Percentiles rank a stretch among this genome's conserved stretches.
phyloP scores from a whole-genome alignment of 53 echinoderm and acorn worm species.

The Henricia sp. region DNA sequence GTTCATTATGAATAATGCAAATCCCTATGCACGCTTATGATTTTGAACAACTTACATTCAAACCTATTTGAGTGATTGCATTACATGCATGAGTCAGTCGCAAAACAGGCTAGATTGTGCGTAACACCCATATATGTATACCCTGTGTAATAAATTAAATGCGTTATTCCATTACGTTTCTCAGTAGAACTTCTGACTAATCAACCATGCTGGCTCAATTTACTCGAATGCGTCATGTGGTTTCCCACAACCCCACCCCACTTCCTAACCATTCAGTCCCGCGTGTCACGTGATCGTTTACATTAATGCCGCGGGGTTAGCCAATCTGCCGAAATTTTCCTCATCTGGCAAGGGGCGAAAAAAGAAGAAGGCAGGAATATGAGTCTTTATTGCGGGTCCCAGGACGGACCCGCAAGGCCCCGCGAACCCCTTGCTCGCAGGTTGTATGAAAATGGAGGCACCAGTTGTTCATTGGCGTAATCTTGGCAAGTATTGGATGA shows the following conservation, averaged over 20 bases:
- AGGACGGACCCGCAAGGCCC: not conserved
- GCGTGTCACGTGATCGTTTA: conserved; percentile 5
- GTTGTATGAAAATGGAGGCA: conserved; percentile 22
- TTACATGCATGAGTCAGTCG: too few species aligned
- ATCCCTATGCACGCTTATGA: too few species aligned
- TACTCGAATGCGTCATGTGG: not conserved
- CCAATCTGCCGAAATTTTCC: conserved; percentile 25
- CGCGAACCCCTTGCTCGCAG: too few species aligned
- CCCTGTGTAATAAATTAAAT: too few species aligned
- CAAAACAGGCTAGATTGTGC: too few species aligned
- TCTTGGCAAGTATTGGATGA: not conserved
- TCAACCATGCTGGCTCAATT: too few species aligned
- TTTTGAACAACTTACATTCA: too few species aligned
- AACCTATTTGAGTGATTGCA: too few species aligned
- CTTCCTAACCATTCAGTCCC: not conserved
- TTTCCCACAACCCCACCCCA: not conserved
- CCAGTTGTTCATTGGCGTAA: conserved; percentile 4
- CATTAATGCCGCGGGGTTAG: conserved; percentile 11
- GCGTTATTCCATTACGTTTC: too few species aligned
- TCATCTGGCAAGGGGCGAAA: not conserved
- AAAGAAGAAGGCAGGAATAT: not conserved
- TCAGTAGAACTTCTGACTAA: too few species aligned
- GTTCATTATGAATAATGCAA: too few species aligned
- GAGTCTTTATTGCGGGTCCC: conserved; percentile 36
- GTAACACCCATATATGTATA: too few species aligned